These are phyloP conservation scores for Thymelicus lineola DNA, from an alignment of 2,888 invertebrate species.

Conservation along the genomic window DNA sequence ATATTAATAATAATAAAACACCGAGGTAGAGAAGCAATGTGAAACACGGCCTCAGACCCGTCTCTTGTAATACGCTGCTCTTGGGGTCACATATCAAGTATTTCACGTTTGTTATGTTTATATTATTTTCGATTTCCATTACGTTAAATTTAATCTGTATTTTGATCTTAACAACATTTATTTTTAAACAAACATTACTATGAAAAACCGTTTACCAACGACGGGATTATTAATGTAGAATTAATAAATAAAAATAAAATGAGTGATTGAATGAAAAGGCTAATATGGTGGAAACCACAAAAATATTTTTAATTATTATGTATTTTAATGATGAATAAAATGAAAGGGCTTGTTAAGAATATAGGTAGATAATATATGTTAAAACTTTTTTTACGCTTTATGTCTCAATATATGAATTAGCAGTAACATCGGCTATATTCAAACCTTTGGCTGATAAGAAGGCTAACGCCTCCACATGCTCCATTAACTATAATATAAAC, in stretches of 20 bases:
- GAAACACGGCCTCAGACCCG: no score
- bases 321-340: conserved; percentile 49
- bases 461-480: no score
- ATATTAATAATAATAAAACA: no score
- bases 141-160: not conserved
- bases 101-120: conserved; percentile 18
- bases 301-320: conserved; percentile 64
- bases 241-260: conserved; percentile 45
- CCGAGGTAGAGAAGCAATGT: no score
- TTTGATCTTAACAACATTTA: not conserved
- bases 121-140: conserved; percentile 7
- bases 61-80: conserved; percentile 31
- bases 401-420: conserved; percentile 13
- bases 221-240: conserved; percentile 12
- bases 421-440: not conserved
- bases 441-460: no score
- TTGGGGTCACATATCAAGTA: conserved; percentile 43
- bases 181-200: not conserved
- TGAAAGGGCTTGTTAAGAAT: conserved; percentile 55
- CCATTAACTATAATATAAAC: no score
- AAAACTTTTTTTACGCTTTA: conserved; percentile 38
- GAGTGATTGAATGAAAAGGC: conserved; percentile 46
- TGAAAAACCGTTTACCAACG: not conserved
- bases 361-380: conserved; percentile 75
- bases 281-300: conserved; percentile 46